These are phyloP conservation scores for Hestina assimilis DNA, from an alignment of 1,140 invertebrate genomes.

Conservation along the genomic window DNA sequence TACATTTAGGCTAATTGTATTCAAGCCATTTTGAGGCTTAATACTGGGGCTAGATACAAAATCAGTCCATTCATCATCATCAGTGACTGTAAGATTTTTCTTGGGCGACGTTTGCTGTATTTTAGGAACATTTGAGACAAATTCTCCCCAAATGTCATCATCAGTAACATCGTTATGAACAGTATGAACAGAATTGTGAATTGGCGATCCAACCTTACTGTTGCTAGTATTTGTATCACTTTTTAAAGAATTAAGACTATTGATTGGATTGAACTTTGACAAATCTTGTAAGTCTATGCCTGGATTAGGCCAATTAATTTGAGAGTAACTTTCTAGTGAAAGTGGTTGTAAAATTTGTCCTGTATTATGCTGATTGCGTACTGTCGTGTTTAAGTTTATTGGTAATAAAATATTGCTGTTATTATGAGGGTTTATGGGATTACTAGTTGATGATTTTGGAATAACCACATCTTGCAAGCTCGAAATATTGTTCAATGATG, in stretches of 20 bases:
- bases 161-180: conserved; percentile 56
- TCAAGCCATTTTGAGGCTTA: conserved; percentile 62
- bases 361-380: conserved; percentile 45
- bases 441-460: neutral
- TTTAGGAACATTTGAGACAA: conserved; percentile 78
- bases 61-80: conserved; percentile 82
- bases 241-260: conserved; percentile 68
- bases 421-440: neutral
- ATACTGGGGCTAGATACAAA: conserved; percentile 80
- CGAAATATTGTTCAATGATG: conserved; percentile 1
- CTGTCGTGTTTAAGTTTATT: conserved; percentile 24
- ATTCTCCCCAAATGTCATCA: conserved; percentile 81
- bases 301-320: conserved; percentile 83
- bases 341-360: conserved; percentile 74
- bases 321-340: conserved; percentile 74
- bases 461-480: conserved; percentile 1
- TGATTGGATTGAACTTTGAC: conserved; percentile 77
- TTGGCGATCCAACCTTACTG: conserved; percentile 51
- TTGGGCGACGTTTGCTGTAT: conserved; percentile 38
- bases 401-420: conserved; percentile 47
- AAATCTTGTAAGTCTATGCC: conserved; percentile 83
- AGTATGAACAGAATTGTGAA: conserved; percentile 42
- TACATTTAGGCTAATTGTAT: conserved; percentile 70
- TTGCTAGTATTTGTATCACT: conserved; percentile 45
- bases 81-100: conserved; percentile 52